Evolutionary conservation across 2,888 invertebrate genomes (phyloP).

Genomic region (Microctonus hyperodae): DNA sequence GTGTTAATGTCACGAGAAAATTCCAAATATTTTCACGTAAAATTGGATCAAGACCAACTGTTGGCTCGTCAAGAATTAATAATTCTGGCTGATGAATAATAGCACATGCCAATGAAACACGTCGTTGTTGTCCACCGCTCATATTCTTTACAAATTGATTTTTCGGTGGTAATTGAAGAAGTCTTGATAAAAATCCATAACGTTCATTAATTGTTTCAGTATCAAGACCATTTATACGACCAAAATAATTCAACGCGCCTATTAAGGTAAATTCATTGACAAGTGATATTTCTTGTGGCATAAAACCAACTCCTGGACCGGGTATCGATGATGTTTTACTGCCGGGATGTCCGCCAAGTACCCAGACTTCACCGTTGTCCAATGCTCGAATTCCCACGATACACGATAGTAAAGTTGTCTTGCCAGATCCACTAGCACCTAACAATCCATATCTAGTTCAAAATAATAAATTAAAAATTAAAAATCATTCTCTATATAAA

Average conservation of each 20-base stretch:
- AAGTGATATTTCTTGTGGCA: constrained; percentile 89
- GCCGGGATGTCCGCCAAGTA: constrained; percentile 76
- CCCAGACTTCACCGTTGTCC: constrained; percentile 77
- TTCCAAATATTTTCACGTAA: constrained; percentile 89
- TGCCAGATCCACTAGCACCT: constrained; percentile 91
- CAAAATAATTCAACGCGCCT: constrained; percentile 87
- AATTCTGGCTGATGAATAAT: constrained; percentile 88
- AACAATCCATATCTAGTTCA: constrained; percentile 81
- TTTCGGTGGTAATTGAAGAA: constrained; percentile 79
- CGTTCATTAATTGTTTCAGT: constrained; percentile 71
- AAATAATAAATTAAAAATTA: background rate
- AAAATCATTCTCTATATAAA: no score
- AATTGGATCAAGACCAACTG: constrained; percentile 92
- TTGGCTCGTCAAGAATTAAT: constrained; percentile 90
- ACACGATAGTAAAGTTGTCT: constrained; percentile 86
- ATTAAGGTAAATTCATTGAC: constrained; percentile 82
- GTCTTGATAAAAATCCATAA: constrained; percentile 72
- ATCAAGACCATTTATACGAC: constrained; percentile 81
- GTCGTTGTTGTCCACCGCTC: constrained; percentile 90
- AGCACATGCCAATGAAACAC: constrained; percentile 89
- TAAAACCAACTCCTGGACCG: constrained; percentile 81
- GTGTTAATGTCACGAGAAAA: constrained; percentile 77
- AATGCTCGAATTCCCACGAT: constrained; percentile 80
- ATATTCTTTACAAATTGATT: constrained; percentile 72
- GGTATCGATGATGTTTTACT: constrained; percentile 72